phyloP scores from a whole-genome alignment of 53 echinoderm and acorn worm genomes.

The Hippasteria phrygiana region DNA sequence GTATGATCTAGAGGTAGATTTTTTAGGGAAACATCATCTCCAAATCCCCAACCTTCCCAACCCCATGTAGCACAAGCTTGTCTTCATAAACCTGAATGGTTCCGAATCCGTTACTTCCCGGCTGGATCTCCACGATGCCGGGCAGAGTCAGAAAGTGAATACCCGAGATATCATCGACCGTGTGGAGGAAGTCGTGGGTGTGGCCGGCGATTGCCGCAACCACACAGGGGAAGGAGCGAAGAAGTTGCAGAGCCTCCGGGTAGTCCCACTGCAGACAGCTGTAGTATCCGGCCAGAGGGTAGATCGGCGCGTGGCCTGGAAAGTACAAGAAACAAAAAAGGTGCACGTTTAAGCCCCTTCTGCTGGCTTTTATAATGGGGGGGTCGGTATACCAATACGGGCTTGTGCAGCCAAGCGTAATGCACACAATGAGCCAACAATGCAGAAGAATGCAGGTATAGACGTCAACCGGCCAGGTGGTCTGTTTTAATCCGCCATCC shows the following conservation, averaged over 20 bases:
- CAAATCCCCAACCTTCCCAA: conserved; percentile 46
- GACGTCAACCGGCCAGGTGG: too few relatives aligned
- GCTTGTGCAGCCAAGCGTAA: too few relatives aligned
- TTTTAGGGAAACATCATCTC: conserved; percentile 25
- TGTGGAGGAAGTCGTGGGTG: conserved; percentile 67
- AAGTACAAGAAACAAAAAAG: neutral
- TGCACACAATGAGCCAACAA: too few relatives aligned
- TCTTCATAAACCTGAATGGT: conserved; percentile 79
- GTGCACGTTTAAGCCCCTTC: neutral
- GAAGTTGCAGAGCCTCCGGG: conserved; percentile 68
- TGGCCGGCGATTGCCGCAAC: conserved; percentile 85
- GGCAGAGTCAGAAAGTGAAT: conserved; percentile 81
- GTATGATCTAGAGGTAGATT: too few relatives aligned
- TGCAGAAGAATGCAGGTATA: too few relatives aligned
- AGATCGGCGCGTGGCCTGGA: conserved; percentile 85
- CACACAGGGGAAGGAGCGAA: conserved; percentile 73
- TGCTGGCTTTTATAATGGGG: neutral
- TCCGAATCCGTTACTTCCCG: conserved; percentile 79
- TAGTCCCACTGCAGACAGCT: conserved; percentile 88
- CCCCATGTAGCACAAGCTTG: conserved; percentile 52
- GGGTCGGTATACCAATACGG: too few relatives aligned
- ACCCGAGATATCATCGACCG: conserved; percentile 53
- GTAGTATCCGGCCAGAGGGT: neutral
- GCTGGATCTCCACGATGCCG: conserved; percentile 78
- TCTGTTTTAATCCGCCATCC: too few relatives aligned